Base-by-base conservation (phyloP, 2,888 invertebrate genomes). In the Teleiodes luculella region DNA sequence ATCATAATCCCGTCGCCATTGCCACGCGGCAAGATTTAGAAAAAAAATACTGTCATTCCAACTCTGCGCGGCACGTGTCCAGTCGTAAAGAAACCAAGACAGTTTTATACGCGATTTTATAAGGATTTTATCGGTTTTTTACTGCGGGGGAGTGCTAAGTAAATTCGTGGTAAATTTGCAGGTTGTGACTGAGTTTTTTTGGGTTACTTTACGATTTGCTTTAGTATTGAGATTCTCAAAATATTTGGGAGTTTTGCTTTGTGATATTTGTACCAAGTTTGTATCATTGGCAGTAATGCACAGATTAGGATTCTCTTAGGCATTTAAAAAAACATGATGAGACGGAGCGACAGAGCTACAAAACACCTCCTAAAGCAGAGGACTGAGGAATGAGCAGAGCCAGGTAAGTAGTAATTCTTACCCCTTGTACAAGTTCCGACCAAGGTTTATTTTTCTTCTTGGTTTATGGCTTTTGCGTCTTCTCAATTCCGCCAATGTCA, bases 101-200 rank as follows among this genome's bases (percentile, higher is more conserved):
- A 66, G 63, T 66, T 72, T 72, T 72, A 72, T 65, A 60, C 46
- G 57, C 59, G 63, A 70, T 75, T 78, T 48, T 48, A 48, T 63
- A 60, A 43, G 64, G 63, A 70, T 75, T 78, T 48, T 48, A 48
- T 63, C 60, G 43, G 64, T 56, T 64, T 63, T 73, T 77, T 76
- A 73, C 65, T 60, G 64, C 61, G 63, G 60, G 54, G 49, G 63
- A 67, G 74, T 67, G 75, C 68, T 65, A 70, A 70, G 71, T 72
- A 72, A 69, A 73, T 70, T 72, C 48, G 48, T 48, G 48, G 48
- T 48, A 48, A 48, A 48, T 48, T 48, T 63, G 59, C 64, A 61
- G 69, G 70, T 66, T 61, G 57, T 53, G 61, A 56, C 62, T 59
- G 56, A 54, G 46, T 63, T 59, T 56, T 43, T 51, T 43, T 35